Evolutionary conservation across 2,797 vertebrate genomes (phyloP), one percentile per base, ranked within the genome.

Genomic region (Phoebastria nigripes): DNA sequence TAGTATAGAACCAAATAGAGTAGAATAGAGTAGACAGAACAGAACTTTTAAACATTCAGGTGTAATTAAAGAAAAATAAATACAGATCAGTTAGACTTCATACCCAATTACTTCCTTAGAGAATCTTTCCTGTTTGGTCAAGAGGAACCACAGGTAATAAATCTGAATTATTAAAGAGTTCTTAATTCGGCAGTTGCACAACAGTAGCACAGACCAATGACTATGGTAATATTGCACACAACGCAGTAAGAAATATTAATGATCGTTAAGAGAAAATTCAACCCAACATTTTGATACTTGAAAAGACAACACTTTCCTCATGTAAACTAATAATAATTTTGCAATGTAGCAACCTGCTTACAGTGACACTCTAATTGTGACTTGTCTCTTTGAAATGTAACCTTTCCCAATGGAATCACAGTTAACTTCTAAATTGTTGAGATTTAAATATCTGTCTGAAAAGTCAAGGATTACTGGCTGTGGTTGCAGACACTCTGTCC

Each of bases 1-100:
- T 15, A 0, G 11, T 6, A 1, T 8, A 39, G 82, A 84, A 54
- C 29, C 15, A 37, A 67, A 63, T 0, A 6, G 15, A 67, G 61
- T 25, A 47, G 44, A 35, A 14, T 5, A 37, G 55, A 52, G 21
- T 13, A 26, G 58, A 9, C 21, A 37, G 78, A 80, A 22, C 31
- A 69, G 74, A 62, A 71, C 26, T 35, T 63, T 33, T 28, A 52
- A 84, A 72, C 33, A 31, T 6, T 41, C 26, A 29, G 20, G 52
- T 70, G 52, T 74, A 86, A 92, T 58, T 92, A 92, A 66, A 89
- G 51, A 33, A 73, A 58, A 70, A 74, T 52, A 88, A 87, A 81
- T 33, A 29, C 19, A 63, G 44, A 47, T 59, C 69, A 41, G 2
- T 35, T 31, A 29, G 56, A 52, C 58, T 39, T 78, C 65, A 74